Conservation (phyloP, 2,797 vertebrate species). For the Rhinatrema bivittatum region DNA sequence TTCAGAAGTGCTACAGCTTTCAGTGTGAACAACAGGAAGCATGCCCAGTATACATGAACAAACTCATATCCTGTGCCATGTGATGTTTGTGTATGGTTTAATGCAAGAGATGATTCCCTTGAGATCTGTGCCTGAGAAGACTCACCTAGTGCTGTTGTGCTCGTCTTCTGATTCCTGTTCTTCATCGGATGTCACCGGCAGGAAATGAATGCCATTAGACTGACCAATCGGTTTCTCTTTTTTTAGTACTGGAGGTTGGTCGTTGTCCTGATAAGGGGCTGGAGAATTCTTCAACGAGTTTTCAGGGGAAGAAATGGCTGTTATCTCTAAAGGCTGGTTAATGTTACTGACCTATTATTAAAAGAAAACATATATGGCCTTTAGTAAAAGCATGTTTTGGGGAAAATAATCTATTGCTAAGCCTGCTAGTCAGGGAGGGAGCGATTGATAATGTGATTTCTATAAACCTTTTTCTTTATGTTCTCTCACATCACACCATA, state of each 20-base stretch:
- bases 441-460: too few species aligned
- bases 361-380: conserved; percentile 25
- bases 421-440: too few species aligned
- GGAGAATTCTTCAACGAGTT: conserved; percentile 82
- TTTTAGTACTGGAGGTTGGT: conserved; percentile 89
- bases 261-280: conserved; percentile 73
- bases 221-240: conserved; percentile 82
- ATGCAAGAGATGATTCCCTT: too few species aligned
- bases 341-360: conserved; percentile 88
- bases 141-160: conserved; percentile 53
- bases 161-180: conserved; percentile 64
- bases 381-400: neutral
- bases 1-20: too few species aligned
- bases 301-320: conserved; percentile 96
- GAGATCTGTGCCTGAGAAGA: too few species aligned
- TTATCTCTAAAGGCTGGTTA: conserved; percentile 97
- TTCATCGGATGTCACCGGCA: conserved; percentile 63
- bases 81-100: too few species aligned
- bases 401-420: neutral
- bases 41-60: too few species aligned
- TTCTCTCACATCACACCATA: too few species aligned
- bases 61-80: too few species aligned
- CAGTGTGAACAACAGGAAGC: too few species aligned
- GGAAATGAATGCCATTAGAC: conserved; percentile 61
- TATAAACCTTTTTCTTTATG: too few species aligned